phyloP scores from a whole-genome alignment of 1,140 invertebrate species.

The Lithobius niger region DNA sequence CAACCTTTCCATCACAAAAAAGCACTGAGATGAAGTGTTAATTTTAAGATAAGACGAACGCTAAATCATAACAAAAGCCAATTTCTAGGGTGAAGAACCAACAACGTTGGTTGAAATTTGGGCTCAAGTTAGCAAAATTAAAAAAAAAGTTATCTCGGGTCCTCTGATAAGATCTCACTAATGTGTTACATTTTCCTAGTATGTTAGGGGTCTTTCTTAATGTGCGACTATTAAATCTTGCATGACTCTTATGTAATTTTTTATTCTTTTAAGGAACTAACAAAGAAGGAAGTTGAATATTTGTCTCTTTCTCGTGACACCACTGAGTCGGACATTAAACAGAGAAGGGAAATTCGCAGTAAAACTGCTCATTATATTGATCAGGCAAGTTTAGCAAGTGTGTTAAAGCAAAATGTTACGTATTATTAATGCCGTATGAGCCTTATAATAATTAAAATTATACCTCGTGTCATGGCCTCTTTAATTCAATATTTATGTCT shows the following conservation, averaged over 20 bases:
- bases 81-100: neutral
- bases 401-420: too few relatives aligned
- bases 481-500: too few relatives aligned
- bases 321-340: conserved; percentile 92
- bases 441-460: too few relatives aligned
- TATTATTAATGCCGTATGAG: too few relatives aligned
- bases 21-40: too few relatives aligned
- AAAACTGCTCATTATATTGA: conserved; percentile 86
- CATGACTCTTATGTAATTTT: neutral
- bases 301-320: conserved; percentile 87
- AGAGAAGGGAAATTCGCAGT: conserved; percentile 74
- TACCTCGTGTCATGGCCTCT: too few relatives aligned
- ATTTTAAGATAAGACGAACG: too few relatives aligned
- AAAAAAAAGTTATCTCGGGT: neutral
- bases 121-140: neutral
- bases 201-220: conserved; percentile 4
- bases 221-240: neutral
- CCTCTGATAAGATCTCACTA: neutral
- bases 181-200: neutral
- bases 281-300: conserved; percentile 80
- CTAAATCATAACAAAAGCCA: too few relatives aligned
- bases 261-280: conserved; percentile 45
- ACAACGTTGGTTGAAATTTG: conserved; percentile 7
- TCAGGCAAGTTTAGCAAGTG: conserved; percentile 57
- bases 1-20: too few relatives aligned